Conservation (phyloP, 1,140 invertebrate species). For the Pemphigus obesinymphae region DNA sequence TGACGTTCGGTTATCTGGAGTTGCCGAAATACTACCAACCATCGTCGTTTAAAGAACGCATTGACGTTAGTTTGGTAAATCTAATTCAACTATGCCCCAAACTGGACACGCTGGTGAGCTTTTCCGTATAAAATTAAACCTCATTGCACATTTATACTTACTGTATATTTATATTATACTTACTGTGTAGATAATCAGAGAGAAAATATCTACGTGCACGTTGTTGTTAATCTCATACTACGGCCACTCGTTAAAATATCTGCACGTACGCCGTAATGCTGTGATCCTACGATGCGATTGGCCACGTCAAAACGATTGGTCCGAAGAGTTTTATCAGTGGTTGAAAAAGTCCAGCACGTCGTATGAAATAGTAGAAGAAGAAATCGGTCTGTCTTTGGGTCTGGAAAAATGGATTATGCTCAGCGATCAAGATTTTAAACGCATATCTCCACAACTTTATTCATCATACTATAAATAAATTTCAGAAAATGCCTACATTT, state of each 20-base stretch:
- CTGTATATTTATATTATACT: neutral
- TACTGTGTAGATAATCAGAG: slow-evolving; percentile 62
- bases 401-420: slow-evolving; percentile 65
- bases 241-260: slow-evolving; percentile 59
- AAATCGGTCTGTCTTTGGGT: slow-evolving; percentile 65
- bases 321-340: slow-evolving; percentile 64
- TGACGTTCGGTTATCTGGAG: slow-evolving; percentile 60
- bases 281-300: slow-evolving; percentile 68
- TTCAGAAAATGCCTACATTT: neutral
- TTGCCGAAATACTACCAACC: slow-evolving; percentile 59
- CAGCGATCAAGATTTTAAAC: slow-evolving; percentile 66
- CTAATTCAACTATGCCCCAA: slow-evolving; percentile 60
- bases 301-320: slow-evolving; percentile 63
- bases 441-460: slow-evolving; percentile 30
- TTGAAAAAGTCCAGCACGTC: slow-evolving; percentile 58
- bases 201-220: slow-evolving; percentile 74
- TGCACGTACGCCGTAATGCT: slow-evolving; percentile 69
- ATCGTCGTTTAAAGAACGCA: slow-evolving; percentile 61
- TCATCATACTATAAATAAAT: neutral
- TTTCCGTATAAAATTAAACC: neutral
- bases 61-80: slow-evolving; percentile 61
- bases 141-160: too few species aligned
- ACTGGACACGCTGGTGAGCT: slow-evolving; percentile 60
- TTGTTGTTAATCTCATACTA: slow-evolving; percentile 66
- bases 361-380: slow-evolving; percentile 62